phyloP scores from a whole-genome alignment of 2,797 vertebrate genomes.

The Cetoscarus ocellatus region DNA sequence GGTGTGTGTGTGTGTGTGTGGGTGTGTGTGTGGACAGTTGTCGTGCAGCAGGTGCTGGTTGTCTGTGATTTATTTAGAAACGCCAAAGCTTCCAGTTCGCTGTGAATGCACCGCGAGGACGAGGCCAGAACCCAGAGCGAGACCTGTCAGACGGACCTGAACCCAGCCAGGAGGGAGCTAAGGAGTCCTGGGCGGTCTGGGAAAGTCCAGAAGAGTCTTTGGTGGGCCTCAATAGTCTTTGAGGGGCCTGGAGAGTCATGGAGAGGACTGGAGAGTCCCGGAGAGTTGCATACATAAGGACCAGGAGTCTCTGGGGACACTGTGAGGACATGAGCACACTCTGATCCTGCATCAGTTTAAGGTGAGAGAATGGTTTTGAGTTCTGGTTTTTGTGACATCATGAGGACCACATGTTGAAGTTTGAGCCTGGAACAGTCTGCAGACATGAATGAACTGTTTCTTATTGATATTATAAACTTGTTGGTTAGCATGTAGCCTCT shows the following conservation, averaged over 20 bases:
- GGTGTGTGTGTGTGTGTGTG: slow-evolving; percentile 5
- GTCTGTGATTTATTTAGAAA: slow-evolving; percentile 65
- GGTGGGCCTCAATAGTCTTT: too few relatives aligned
- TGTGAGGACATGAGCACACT: background rate
- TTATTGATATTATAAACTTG: too few relatives aligned
- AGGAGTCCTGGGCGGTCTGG: background rate
- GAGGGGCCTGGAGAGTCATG: background rate
- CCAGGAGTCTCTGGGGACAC: background rate
- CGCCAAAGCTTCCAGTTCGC: slow-evolving; percentile 41
- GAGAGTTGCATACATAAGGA: background rate
- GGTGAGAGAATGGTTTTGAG: background rate
- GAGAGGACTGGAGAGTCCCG: background rate
- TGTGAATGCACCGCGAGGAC: slow-evolving; percentile 13
- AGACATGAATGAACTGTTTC: too few relatives aligned
- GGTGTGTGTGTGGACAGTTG: slow-evolving; percentile 45
- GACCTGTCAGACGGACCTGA: background rate
- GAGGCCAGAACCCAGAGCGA: slow-evolving; percentile 1
- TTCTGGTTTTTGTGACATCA: background rate
- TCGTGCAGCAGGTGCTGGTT: slow-evolving; percentile 59
- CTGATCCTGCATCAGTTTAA: background rate
- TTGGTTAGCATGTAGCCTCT: too few relatives aligned
- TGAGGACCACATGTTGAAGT: background rate
- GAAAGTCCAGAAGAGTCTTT: background rate
- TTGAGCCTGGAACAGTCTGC: too few relatives aligned
- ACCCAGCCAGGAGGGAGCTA: background rate